Base-by-base conservation (phyloP, 2,797 vertebrate species). In the Esox lucius region DNA sequence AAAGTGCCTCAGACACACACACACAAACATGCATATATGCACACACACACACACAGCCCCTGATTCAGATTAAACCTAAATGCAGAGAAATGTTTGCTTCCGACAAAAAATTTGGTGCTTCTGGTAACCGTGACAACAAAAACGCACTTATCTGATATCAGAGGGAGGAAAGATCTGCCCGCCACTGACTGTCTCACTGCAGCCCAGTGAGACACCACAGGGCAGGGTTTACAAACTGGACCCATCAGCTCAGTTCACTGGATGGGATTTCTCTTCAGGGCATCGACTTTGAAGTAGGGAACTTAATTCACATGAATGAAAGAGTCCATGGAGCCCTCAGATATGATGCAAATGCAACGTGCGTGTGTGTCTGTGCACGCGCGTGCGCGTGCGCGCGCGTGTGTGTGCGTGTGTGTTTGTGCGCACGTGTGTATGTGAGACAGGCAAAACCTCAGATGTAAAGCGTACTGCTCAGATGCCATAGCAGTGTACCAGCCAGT, bases 41-140 rank as follows among this genome's bases (percentile, higher is more conserved):
- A n/a, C 51, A 56, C 51, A 19, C 17, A 1, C 65, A 49, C 17
- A 33, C 68, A 59, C 67, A 28, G 33, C 28, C 31, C 35, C 16
- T 13, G 22, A 28, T 71, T 24, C 31, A 26, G 39, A 49, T 49
- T 39, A 51, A 53, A 53, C 1, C 51, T 19, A n/a, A n/a, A n/a
- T 15, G 22, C 65, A 39, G 42, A 78, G 1, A 76, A 22, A 35
- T 81, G 59, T 71, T 70, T 76, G 75, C 51, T 80, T 78, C 67
- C 53, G 70, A 31, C 16, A 71, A 31, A 74, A 59, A 81, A 39
- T 39, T 3, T 39, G 35, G 35, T 39, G 80, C 80, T 75, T 77
- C 70, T 28, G 22, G 87, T 87, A 87, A 86, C 84, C 86, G 76
- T 86, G 84, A 86, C 84, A 85, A 89, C 87, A 84, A 87, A 85